These are phyloP conservation scores for Ceratitis capitata DNA, from an alignment of 1,140 invertebrate genomes.

Conservation along the genomic window DNA sequence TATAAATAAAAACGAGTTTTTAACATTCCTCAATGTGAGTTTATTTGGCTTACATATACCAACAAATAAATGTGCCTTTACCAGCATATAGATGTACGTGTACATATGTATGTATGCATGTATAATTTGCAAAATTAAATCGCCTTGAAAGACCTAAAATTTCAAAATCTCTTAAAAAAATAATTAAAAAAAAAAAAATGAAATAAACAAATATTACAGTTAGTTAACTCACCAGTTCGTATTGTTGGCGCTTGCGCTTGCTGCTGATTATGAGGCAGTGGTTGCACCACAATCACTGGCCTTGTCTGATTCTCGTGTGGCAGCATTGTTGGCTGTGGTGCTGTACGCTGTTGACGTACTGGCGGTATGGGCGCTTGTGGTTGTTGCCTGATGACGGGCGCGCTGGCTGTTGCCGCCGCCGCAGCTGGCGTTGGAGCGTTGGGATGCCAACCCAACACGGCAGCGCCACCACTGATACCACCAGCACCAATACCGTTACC, in stretches of 20 bases:
- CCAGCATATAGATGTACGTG: too few species aligned
- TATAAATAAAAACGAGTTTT: too few species aligned
- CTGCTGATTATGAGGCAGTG: constrained; percentile 42
- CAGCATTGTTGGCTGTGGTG: background rate
- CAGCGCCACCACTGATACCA: background rate
- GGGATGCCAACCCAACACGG: background rate
- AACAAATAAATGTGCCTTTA: too few species aligned
- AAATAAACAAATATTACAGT: background rate
- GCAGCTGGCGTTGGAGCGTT: background rate
- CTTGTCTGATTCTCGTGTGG: background rate
- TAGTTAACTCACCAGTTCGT: constrained; percentile 1
- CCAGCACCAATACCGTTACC: background rate
- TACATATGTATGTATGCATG: too few species aligned
- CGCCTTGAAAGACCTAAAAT: background rate
- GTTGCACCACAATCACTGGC: constrained; percentile 45
- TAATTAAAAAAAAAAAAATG: background rate
- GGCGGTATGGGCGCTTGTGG: background rate
- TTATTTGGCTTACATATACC: too few species aligned
- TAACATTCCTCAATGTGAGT: too few species aligned
- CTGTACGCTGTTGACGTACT: background rate
- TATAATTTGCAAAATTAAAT: background rate
- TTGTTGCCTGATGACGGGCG: too few species aligned
- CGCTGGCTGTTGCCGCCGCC: background rate
- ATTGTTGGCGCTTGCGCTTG: constrained; percentile 40
- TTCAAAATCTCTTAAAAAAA: background rate